Percentiles rank a stretch among this genome's conserved stretches.
Evolutionary conservation across 1,140 invertebrate genomes (phyloP).

Genomic region (Cheumatopsyche charites): DNA sequence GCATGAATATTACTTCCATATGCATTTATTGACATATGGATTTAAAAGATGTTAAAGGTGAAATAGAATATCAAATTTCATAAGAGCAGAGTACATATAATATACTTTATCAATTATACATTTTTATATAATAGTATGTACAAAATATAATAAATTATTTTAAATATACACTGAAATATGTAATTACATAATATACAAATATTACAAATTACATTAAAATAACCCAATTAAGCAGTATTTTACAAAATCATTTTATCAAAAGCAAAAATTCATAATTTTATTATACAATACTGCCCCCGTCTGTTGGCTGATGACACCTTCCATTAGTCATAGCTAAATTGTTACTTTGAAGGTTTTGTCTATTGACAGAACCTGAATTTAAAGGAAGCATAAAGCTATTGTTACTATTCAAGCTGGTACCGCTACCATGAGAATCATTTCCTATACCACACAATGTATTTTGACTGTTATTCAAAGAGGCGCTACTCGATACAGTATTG

Average conservation of each 20-base stretch:
- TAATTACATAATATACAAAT: constrained; percentile 23
- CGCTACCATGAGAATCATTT: constrained; percentile 45
- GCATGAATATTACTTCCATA: neutral
- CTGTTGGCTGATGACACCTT: constrained; percentile 40
- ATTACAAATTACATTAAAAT: neutral
- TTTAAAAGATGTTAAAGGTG: neutral
- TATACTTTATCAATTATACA: neutral
- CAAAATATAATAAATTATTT: constrained; percentile 31
- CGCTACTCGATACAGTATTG: constrained; percentile 25
- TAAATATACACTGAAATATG: constrained; percentile 14
- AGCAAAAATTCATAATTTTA: neutral
- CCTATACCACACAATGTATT: constrained; percentile 40
- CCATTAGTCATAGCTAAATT: constrained; percentile 42
- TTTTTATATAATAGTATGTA: neutral
- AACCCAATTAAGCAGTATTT: neutral
- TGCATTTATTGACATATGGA: neutral
- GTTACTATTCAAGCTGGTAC: constrained; percentile 45
- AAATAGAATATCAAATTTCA: constrained; percentile 13
- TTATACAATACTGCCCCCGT: constrained; percentile 44
- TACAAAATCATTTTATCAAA: neutral
- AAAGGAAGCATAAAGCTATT: constrained; percentile 39
- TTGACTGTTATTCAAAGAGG: constrained; percentile 38
- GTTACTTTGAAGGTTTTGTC: constrained; percentile 36
- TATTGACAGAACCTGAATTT: constrained; percentile 28
- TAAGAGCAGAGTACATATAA: constrained; percentile 5